Base-by-base conservation (phyloP, 2,797 vertebrate species). In the Antennarius maculatus region DNA sequence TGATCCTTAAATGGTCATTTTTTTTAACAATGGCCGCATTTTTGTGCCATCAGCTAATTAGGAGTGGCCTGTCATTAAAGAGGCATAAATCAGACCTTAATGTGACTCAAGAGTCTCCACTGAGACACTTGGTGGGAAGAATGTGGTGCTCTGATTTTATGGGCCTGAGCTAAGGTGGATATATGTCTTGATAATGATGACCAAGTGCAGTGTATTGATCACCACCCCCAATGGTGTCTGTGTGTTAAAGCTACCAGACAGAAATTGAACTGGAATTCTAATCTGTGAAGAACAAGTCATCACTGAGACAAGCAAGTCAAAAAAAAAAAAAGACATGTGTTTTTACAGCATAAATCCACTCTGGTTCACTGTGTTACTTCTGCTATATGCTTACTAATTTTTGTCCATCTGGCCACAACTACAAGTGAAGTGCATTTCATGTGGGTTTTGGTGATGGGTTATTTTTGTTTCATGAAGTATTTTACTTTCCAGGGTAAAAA, bases 161-260 rank as follows among this genome's bases (percentile, higher is more conserved):
- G 79, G 84, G 75, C 81, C 84, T 52, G 83, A 81, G 84, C 77
- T 83, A 81, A 86, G 63, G 84, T 88, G 89, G 86, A 85, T 79
- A 89, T 90, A 88, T 84, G 89, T 91, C 88, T 91, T 89, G 77
- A 90, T 93, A 91, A 93, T 91, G 88, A 91, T 87, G 76, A 76
- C 87, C 63, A 82, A 91, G 86, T 87, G 83, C 83, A 77, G 74
- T 59, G 74, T 92, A 92, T 92, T 89, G 92, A 94, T 92, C 86
- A 88, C 76, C 62, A 27, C 83, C 88, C 81, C 83, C 88, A 86
- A 85, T 86, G 83, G 80, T 86, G 85, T 87, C 83, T 87, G 83
- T 71, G 80, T 83, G 81, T 88, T 83, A 91, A 86, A 86, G 82
- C 88, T 74, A 75, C 66, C 72, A 78, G 70, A 75, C 15, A 48